Base-by-base conservation (phyloP, 2,888 invertebrate species). In the Agrotis ipsilon region DNA sequence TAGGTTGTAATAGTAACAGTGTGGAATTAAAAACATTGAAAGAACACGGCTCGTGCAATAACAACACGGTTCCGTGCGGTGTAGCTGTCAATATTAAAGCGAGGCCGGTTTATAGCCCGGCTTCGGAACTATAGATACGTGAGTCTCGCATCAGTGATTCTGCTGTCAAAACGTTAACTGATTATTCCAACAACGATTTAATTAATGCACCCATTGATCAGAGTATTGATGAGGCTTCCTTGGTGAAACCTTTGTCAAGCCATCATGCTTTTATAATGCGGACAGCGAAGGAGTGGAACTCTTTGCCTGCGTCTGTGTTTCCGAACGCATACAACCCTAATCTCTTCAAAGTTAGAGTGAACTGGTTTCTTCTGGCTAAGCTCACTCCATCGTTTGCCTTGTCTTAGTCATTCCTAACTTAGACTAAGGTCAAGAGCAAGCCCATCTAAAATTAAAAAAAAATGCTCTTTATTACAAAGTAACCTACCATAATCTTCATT, bases 41-140 rank as follows among this genome's bases (percentile, higher is more conserved):
- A 52, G 43, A 11, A 7, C 18, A 13, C 11, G 43, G 13, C 3
- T 27, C 24, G 27, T 46, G 11, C 11, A 46, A 19, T 46, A 24
- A 24, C 27, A 45, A 6, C 32, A 43, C 6, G 43, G 43, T 43
- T 1, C 45, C 16, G 32, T n/a, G 19, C 19, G 21, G 27, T 59
- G 21, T 45, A 60, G 2, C n/a, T 39, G 19, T 74, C 2, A 24
- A 46, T 70, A 39, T 74, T 24, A 24, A 54, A 48, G 27, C 16
- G n/a, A 19, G 45, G 11, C 32, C 55, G 14, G 43, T 52, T 51
- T 49, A 7, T 49, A 13, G 24, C 14, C 3, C 4, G 6, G 49
- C 24, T 55, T 32, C 32, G 6, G 7, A 39, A 64, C 9, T 24
- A 4, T n/a, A 39, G 39, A 39, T 39, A 43, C 16, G 54, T 5